Evolutionary conservation across 2,888 invertebrate species (phyloP), one percentile per base, ranked within the genome.

Genomic region (Phytoseiulus persimilis): DNA sequence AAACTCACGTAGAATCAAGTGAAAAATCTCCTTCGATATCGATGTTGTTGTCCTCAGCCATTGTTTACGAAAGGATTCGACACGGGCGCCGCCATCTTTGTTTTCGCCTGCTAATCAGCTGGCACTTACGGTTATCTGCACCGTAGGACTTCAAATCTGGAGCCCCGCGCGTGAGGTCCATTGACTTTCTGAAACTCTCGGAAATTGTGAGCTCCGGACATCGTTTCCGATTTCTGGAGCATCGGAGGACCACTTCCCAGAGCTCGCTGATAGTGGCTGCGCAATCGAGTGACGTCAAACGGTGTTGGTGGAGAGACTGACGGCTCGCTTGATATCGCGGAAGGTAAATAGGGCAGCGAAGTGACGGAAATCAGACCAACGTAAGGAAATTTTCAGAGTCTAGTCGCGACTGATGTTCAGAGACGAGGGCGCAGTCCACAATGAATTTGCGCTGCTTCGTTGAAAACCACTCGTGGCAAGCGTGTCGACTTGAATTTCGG

Each of bases 21-120:
- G 87, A 87, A 45, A 87, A 87, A 18, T 87, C 87, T 33, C 87
- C 87, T 33, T 87, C 87, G 87, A 87, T 33, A 23, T 87, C 87
- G 31, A 87, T 87, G 33, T 32, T 87, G 33, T 87, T 45, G 28
- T 87, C 87, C 28, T 33, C 87, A 87, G 87, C 87, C 87, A 87
- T 87, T 87, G 87, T 87, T 87, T 87, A 87, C 87, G 87, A 9
- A 87, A 9, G 6, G 5, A 5, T 28, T 9, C 45, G 39, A 45
- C 31, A 87, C 33, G 87, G 87, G 87, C 32, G 87, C 87, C 87
- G 87, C 87, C 87, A 87, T 87, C 14, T 87, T 87, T 23, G 32
- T 39, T 87, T 65, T 18, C 28, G 65, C 14, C 65, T 65, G 14
- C 65, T 65, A 23, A 65, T 39, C 39, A 39, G 39, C 39, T 39